Base-by-base conservation (phyloP, 2,797 vertebrate species). In the Enteromius argenteus region DNA sequence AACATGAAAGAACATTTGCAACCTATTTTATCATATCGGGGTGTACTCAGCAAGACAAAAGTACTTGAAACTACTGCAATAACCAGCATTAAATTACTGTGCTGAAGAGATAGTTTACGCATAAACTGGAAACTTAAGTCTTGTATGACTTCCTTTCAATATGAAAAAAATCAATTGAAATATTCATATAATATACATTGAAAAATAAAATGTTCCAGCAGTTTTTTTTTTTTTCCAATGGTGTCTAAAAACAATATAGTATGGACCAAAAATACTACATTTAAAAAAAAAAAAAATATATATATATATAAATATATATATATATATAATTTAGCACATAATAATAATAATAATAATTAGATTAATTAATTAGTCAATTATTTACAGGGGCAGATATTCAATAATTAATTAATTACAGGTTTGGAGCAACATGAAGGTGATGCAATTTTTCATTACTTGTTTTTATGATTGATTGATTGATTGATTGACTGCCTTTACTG, bases 1-100 rank as follows among this genome's bases (percentile, higher is more conserved):
- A 53, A 80, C 44, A 68, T 32, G 30, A 79, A 79, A 79, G 23
- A 67, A 68, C 6, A 39, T 49, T 42, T 67, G 46, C 11, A 23
- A 37, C 3, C 15, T 35, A 37, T 30, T 69, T 56, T 35, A 39
- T 23, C 8, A 53, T 21, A 35, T n/a, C 4, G 0, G 11, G 3
- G 6, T 67, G 60, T 46, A 46, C 14, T 66, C 5, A 13, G 62
- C 14, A 32, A 8, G 6, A 64, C 30, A 56, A 58, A 37, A n/a
- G 21, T 7, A 66, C 39, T 67, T 80, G 66, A 68, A 27, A 74
- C 17, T 21, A 21, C 4, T 68, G 37, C 35, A 71, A 46, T 44
- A 15, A 71, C 21, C n/a, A 44, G 39, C 68, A 71, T 23, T 71
- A 15, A 13, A n/a, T 13, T 6, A 23, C 67, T 13, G 5, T 13